Evolutionary conservation across 37 sponge, comb jelly and placozoan species (phyloP).

Genomic region (Theonella swinhoei): DNA sequence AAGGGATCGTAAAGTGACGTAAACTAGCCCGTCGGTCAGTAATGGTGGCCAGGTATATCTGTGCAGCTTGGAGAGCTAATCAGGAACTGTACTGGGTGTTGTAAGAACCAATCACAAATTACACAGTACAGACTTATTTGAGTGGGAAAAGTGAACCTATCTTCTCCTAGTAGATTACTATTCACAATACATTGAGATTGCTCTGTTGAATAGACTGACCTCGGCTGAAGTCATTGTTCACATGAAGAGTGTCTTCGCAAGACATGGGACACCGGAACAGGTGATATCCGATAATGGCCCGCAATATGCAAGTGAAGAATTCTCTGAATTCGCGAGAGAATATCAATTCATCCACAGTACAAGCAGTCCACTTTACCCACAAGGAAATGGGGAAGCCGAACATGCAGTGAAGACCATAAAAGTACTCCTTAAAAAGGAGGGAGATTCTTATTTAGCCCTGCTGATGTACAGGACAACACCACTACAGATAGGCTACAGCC

Average conservation of each 20-base stretch:
- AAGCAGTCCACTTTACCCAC: conserved; percentile 45
- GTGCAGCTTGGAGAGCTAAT: conserved; percentile 32
- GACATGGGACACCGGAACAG: conserved; percentile 36
- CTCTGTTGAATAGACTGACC: not conserved
- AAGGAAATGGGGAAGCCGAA: conserved; percentile 65
- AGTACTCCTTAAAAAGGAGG: conserved; percentile 25
- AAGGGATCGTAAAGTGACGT: conserved; percentile 41
- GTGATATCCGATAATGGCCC: conserved; percentile 63
- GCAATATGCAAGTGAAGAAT: conserved; percentile 26
- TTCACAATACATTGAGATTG: conserved; percentile 47
- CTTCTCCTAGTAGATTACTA: conserved; percentile 48
- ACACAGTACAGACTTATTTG: conserved; percentile 44
- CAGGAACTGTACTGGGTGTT: conserved; percentile 15
- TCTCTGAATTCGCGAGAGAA: conserved; percentile 5
- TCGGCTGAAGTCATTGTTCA: conserved; percentile 24
- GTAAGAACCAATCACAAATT: conserved; percentile 35
- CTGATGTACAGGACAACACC: conserved; percentile 51
- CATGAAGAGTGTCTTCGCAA: conserved; percentile 42
- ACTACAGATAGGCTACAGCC: conserved; percentile 19
- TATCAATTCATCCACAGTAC: conserved; percentile 41
- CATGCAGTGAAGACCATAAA: conserved; percentile 36
- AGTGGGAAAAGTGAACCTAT: conserved; percentile 14
- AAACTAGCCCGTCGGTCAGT: conserved; percentile 32
- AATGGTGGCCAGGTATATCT: conserved; percentile 47
- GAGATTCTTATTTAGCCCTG: conserved; percentile 40